A percentile compares a stretch with the other conserved stretches of the same genome.
phyloP scores from a whole-genome alignment of 2,888 invertebrate genomes.

The Lypha dubia region DNA sequence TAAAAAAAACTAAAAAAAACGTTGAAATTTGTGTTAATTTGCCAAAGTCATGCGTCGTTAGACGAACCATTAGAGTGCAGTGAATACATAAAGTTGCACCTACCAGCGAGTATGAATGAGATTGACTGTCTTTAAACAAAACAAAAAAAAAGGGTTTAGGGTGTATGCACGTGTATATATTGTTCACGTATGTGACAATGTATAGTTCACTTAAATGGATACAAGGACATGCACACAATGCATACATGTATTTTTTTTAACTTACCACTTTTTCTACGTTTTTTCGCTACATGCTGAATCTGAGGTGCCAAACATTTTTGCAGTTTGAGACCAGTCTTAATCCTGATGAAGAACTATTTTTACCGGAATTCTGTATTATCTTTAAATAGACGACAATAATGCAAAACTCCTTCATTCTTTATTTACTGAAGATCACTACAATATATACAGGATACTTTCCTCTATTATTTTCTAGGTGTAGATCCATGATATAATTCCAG shows the following conservation, averaged over 20 bases:
- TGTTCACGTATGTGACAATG: not conserved
- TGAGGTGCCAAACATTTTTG: not conserved
- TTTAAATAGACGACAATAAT: no score
- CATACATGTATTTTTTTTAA: not conserved
- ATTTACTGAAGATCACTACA: no score
- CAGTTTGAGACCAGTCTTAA: not conserved
- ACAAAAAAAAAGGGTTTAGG: no score
- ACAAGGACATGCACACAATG: constrained; percentile 28
- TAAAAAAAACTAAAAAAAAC: constrained; percentile 31
- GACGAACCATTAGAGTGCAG: constrained; percentile 28
- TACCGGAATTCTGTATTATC: no score
- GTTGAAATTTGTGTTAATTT: constrained; percentile 73
- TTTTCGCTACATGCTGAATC: constrained; percentile 2
- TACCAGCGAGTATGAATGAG: not conserved
- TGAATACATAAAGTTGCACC: constrained; percentile 4
- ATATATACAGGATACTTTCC: no score
- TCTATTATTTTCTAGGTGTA: no score
- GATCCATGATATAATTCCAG: no score
- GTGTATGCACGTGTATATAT: not conserved
- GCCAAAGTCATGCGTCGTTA: constrained; percentile 73
- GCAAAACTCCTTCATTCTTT: no score
- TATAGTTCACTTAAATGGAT: not conserved
- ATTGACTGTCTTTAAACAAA: constrained; percentile 19
- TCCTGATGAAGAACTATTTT: not conserved
- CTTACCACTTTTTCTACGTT: constrained; percentile 38